phyloP scores from a whole-genome alignment of 2,888 invertebrate genomes.

The Vannuccia rotundouncinata region DNA sequence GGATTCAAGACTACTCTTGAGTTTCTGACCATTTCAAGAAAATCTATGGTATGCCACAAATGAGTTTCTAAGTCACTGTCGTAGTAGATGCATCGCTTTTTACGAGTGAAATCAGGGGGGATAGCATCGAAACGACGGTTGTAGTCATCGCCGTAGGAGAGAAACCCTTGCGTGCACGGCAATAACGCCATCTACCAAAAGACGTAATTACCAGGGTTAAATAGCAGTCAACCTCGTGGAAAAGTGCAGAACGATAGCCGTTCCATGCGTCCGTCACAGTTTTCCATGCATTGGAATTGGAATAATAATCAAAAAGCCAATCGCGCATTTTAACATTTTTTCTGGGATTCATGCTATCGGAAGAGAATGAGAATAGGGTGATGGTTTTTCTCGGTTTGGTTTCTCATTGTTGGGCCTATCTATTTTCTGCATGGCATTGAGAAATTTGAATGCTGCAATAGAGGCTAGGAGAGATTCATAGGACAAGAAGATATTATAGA shows the following conservation, averaged over 20 bases:
- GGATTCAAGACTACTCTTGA: neutral
- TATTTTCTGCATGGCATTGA: neutral
- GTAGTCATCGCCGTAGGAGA: constrained; percentile 42
- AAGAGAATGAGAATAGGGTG: neutral
- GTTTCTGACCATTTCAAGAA: neutral
- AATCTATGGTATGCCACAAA: neutral
- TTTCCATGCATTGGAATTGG: constrained; percentile 36
- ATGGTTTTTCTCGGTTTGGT: neutral
- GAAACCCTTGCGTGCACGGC: constrained; percentile 39
- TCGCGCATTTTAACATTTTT: neutral
- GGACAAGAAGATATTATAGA: neutral
- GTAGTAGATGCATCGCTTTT: neutral
- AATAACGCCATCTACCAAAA: neutral
- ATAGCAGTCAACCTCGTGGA: constrained; percentile 40
- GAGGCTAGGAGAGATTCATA: neutral
- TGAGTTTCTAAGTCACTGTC: neutral
- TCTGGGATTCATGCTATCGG: neutral
- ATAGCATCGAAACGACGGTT: constrained; percentile 41
- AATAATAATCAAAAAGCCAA: neutral
- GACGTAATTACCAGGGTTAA: neutral
- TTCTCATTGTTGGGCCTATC: neutral
- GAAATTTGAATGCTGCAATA: neutral
- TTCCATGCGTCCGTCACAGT: constrained; percentile 41
- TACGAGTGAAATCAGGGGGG: constrained; percentile 39
- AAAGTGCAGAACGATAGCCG: constrained; percentile 39